Evolutionary conservation across 2,888 invertebrate species (phyloP), one percentile per base, ranked within the genome.

Genomic region (Aromia moschata): DNA sequence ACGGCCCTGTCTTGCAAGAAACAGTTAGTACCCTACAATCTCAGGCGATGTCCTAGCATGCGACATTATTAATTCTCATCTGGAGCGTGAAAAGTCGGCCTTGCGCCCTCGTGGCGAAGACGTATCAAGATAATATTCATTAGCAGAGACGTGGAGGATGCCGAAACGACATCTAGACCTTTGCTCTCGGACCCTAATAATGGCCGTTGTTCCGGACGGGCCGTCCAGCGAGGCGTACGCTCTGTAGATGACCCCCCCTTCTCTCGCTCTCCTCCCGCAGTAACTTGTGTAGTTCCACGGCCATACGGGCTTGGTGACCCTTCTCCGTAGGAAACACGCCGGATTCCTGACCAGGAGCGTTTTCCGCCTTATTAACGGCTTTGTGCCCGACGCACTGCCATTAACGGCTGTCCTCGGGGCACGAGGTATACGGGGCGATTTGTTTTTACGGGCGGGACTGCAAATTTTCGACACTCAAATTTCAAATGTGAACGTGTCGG

Each of bases 111-210:
- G 74, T 77, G 77, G 62, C 69, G 71, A 74, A 71, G 77, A 75
- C 77, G 77, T 70, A 73, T 76, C 74, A 75, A 77, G 77, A 78
- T 78, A 77, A 73, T 75, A 74, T 75, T 76, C 77, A 74, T 72
- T 68, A 72, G 54, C 71, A 71, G 73, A 72, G 61, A 64, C 66
- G 55, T 55, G 56, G 55, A 30, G 56, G 54, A 64, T 67, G 55
- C 57, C 56, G 55, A 30, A 58, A 56, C 31, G 56, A 56, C 60
- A 55, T 49, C 37, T 25, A 37, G 54, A 44, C 44, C 51, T 47
- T 40, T 46, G 20, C 41, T 47, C 33, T n/a, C n/a, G n/a, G n/a
- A 36, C 46, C 49, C 41, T 51, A 52, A 31, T 38, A 54, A 58
- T n/a, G n/a, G n/a, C n/a, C 25, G 25, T 25, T 25, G 25, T 25